Percentiles rank a stretch among this genome's conserved stretches.
Conservation (phyloP, 2,113 vertebrate species). For the Globicephala melas region DNA sequence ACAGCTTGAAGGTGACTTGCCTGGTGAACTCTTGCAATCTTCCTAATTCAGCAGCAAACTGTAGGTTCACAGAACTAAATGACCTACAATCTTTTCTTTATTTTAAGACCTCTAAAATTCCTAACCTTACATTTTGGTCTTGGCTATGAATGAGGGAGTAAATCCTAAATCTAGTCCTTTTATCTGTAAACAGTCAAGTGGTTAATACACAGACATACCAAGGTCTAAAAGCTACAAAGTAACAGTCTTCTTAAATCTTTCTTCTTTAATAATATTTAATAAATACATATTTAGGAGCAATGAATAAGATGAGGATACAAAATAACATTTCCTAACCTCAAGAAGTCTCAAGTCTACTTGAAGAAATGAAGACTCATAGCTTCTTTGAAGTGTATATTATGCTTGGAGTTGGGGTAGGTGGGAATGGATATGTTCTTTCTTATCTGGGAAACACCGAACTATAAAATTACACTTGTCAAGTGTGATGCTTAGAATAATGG, state of each 20-base stretch:
- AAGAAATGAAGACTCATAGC: background rate
- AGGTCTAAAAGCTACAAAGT: background rate
- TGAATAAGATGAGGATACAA: background rate
- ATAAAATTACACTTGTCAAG: background rate
- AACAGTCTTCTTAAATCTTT: background rate
- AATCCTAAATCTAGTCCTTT: background rate
- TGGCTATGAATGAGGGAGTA: background rate
- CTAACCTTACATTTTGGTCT: background rate
- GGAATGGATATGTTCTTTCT: background rate
- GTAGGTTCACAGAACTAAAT: background rate
- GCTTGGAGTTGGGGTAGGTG: background rate
- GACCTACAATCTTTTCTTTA: background rate
- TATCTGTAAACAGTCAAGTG: background rate
- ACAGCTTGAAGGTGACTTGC: conserved; percentile 55
- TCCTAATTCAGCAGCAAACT: conserved; percentile 44
- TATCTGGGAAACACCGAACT: background rate
- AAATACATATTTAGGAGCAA: background rate
- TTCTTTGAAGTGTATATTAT: background rate
- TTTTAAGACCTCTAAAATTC: background rate
- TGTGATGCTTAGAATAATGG: background rate
- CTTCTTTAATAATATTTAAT: background rate
- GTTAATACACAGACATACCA: background rate
- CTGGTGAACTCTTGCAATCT: conserved; percentile 49
- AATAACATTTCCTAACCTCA: background rate
- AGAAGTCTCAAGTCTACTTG: background rate